Evolutionary conservation across 2,797 vertebrate species (phyloP), one percentile per base, ranked within the genome.

Genomic region (Coregonus sp.): DNA sequence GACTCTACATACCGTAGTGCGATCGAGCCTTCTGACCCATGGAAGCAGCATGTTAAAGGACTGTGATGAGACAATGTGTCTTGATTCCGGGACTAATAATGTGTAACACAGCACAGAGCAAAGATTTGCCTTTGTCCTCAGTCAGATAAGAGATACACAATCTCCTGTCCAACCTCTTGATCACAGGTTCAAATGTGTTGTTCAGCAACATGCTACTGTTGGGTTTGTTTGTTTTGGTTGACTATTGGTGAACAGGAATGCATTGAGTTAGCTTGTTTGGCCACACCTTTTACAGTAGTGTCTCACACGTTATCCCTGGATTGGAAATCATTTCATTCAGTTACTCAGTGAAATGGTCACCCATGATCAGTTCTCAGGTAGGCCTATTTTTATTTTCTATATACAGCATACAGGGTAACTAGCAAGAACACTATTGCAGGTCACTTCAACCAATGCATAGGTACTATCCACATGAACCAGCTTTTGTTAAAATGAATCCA

Each of bases 291-390:
- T 87, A 81, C 85, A 82, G 86, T 84, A 56, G 70, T 75, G 4
- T 73, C 59, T 59, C 37, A 7, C 20, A 14, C 37, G 16, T 72
- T 75, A 73, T 6, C 15, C n/a, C 31, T 35, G 66, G 66, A 33
- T 68, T 16, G 31, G 65, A 68, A 18, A 18, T 0, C 75, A 35
- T 70, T 71, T 50, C 33, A 63, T 14, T 82, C 65, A 70, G 59
- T 74, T 68, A 77, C 73, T 12, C 73, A 54, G 52, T 74, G 65
- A 72, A 74, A 80, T 59, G 63, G 74, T 84, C 72, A 66, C 5
- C 4, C 65, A 31, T 79, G 68, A 81, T 78, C 88, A 86, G 83
- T 86, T 88, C 89, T 92, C 91, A 92, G 91, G 90, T 89, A 86
- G 59, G 59, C 7, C 20, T 29, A 63, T 25, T 82, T 82, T 71